These are phyloP conservation scores for Cebidichthys violaceus DNA, from an alignment of 2,113 vertebrate genomes.

Conservation along the genomic window DNA sequence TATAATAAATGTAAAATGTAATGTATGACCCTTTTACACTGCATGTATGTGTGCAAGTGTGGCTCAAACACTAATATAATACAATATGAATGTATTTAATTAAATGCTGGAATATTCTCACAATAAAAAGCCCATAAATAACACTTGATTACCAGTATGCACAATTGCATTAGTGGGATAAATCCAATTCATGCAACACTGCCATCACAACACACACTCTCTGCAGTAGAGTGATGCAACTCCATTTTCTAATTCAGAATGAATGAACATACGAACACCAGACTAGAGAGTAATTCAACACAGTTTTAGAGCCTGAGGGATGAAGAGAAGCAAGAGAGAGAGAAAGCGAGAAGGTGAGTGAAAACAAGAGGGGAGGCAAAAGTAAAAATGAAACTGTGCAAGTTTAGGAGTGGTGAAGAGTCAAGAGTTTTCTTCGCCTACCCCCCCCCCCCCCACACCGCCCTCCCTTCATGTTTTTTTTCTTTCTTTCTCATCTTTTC, in stretches of 20 bases:
- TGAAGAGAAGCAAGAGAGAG: constrained; percentile 19
- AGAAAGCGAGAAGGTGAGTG: constrained; percentile 8
- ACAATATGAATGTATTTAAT: constrained; percentile 33
- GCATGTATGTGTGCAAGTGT: background rate
- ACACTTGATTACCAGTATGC: constrained; percentile 45
- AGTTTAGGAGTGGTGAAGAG: constrained; percentile 25
- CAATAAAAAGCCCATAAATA: constrained; percentile 36
- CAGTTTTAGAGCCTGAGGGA: constrained; percentile 36
- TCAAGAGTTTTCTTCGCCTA: constrained; percentile 40
- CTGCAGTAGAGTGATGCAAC: constrained; percentile 50
- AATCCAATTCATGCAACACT: constrained; percentile 36
- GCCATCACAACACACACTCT: constrained; percentile 14
- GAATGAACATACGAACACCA: constrained; percentile 34
- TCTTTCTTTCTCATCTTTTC: constrained; percentile 64
- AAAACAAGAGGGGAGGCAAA: constrained; percentile 34
- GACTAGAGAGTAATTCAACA: constrained; percentile 40
- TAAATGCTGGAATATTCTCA: constrained; percentile 27
- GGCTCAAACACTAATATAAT: constrained; percentile 15
- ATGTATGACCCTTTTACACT: background rate
- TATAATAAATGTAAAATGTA: background rate
- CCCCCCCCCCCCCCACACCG: constrained; percentile 42
- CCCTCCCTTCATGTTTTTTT: constrained; percentile 29
- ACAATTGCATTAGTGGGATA: constrained; percentile 48
- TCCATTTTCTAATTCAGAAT: constrained; percentile 43
- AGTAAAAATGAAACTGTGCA: constrained; percentile 32